Percentiles rank a stretch among this genome's conserved stretches.
These are phyloP conservation scores for Heliconius aoede DNA, from an alignment of 2,888 invertebrate genomes.

Conservation along the genomic window DNA sequence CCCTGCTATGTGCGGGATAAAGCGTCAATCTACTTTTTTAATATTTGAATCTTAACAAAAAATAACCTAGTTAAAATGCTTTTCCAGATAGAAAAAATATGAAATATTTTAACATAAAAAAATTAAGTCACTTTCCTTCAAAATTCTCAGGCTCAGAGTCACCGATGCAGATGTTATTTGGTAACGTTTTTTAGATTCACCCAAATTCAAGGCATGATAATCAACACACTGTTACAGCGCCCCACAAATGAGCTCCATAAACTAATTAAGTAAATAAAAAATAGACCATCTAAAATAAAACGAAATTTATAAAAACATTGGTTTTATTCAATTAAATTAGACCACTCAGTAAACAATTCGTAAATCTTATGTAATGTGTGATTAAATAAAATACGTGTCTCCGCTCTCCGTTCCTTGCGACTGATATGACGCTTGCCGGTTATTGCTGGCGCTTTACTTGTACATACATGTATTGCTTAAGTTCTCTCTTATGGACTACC, in stretches of 20 bases:
- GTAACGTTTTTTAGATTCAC: too few relatives aligned
- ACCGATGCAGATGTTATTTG: too few relatives aligned
- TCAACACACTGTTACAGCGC: too few relatives aligned
- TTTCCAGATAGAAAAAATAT: too few relatives aligned
- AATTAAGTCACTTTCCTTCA: too few relatives aligned
- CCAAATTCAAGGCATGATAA: too few relatives aligned
- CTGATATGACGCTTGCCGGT: constrained; percentile 61
- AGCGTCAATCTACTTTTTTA: too few relatives aligned
- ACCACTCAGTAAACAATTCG: constrained; percentile 72
- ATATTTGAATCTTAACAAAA: too few relatives aligned
- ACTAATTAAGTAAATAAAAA: not conserved
- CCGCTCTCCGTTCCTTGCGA: constrained; percentile 1
- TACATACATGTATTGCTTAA: constrained; percentile 16
- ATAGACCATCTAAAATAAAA: constrained; percentile 47
- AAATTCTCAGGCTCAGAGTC: too few relatives aligned
- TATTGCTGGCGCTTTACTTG: constrained; percentile 24
- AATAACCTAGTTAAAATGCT: too few relatives aligned
- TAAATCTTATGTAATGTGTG: constrained; percentile 65
- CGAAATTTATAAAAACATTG: constrained; percentile 54
- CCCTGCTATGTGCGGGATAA: too few relatives aligned
- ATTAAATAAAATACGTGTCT: constrained; percentile 14
- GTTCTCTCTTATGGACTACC: not conserved
- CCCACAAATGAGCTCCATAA: not conserved
- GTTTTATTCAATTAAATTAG: constrained; percentile 60
- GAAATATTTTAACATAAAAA: too few relatives aligned